Base-by-base conservation (phyloP, 2,797 vertebrate species). In the Microchirus variegatus region DNA sequence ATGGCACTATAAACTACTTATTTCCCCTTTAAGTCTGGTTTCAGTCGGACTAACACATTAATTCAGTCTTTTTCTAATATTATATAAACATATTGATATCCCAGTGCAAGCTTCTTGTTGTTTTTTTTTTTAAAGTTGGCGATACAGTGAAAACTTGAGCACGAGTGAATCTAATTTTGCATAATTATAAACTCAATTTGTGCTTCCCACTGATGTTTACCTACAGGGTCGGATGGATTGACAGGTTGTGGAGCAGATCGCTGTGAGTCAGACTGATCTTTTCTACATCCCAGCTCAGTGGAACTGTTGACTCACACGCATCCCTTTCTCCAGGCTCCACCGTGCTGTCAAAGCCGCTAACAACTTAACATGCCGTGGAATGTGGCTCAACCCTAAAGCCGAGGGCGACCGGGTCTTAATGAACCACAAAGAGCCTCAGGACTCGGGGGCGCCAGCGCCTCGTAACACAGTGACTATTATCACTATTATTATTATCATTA, bases 361-460 rank as follows among this genome's bases (percentile, higher is more conserved):
- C 77, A 83, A 75, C 87, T 80, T 82, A 75, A 42, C 12, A 13
- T 54, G 0, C 69, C 13, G 56, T 70, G 82, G 85, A 87, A 89
- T 90, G 83, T 67, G 50, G 70, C 73, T 74, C 52, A 44, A 60
- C 48, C 44, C 57, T 41, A 10, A 55, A 69, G 63, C 70, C 51
- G 59, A 48, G 51, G 43, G 17, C 49, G 52, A 81, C 70, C 77
- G 57, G 67, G 77, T 83, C 76, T 61, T 88, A 80, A 88, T 89
- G 79, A 91, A 73, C 67, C 75, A 69, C 71, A 75, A 77, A 83
- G 77, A 76, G 83, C 77, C 70, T 36, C 74, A 63, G 83, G 87
- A 78, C 84, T 81, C 52, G n/a, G n/a, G 72, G 86, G 87, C 84
- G 84, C 84, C 88, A 68, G 67, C 71, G 43, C 71, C 78, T 82